Evolutionary conservation across 2,888 invertebrate genomes (phyloP), one percentile per base, ranked within the genome.

Genomic region (Orchesella flavescens): DNA sequence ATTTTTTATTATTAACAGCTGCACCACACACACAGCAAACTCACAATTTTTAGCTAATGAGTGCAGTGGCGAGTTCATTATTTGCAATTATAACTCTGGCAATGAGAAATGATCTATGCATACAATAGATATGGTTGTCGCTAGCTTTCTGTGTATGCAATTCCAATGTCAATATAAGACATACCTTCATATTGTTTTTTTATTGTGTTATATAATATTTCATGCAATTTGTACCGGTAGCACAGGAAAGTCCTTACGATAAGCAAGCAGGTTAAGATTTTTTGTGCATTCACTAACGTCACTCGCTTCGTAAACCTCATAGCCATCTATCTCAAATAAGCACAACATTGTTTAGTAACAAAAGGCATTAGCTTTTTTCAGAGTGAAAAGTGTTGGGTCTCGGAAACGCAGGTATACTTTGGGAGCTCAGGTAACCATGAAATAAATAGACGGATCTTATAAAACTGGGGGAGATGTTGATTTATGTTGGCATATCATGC

Each of bases 401-500:
- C 57, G 57, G 57, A 57, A 57, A 57, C 19, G n/a, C 53, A 53
- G 53, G 57, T n/a, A 57, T 57, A n/a, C 57, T 57, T 57, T 57
- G 19, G 17, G 2, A 57, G 57, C 57, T 57, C 57, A 77, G 53
- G 77, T 77, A 77, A 69, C 77, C 59, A 77, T 69, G 72, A 79
- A 79, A 80, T 80, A 80, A 80, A 80, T 80, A 68, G 74, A 72
- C 71, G 63, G 72, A 80, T 66, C 66, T 78, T 65, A n/a, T n/a
- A 43, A 73, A 80, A 73, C 68, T 73, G 80, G 68, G 72, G 87
- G 86, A 86, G 87, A 87, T 86, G 85, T 87, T 87, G 88, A 88
- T 88, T 88, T 88, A 88, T 88, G 78, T 59, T 19, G 61, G 68
- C 74, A 72, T 85, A 84, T 81, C 88, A 88, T 87, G 88, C 87